Evolutionary conservation across 2,797 vertebrate species (phyloP).

Genomic region (Falco columbarius): DNA sequence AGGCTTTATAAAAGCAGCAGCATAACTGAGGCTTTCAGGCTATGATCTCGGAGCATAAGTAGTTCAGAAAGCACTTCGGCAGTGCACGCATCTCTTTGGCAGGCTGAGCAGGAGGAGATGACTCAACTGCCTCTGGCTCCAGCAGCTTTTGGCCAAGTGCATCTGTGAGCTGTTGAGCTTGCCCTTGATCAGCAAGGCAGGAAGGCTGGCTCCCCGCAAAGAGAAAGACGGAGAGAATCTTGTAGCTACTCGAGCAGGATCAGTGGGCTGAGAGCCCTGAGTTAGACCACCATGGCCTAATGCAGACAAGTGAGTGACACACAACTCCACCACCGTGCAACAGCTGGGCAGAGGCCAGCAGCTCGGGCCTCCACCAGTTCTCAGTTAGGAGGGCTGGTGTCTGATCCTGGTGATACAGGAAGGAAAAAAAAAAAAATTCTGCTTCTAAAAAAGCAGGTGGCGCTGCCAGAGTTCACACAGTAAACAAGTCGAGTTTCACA

Average conservation of each 20-base stretch:
- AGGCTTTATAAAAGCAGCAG: conserved; percentile 69
- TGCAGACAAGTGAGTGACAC: neutral
- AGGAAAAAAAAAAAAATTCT: conserved; percentile 46
- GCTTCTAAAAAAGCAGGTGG: conserved; percentile 75
- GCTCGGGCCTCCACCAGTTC: neutral
- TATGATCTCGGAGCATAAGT: neutral
- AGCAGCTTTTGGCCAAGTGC: conserved; percentile 75
- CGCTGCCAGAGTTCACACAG: conserved; percentile 79
- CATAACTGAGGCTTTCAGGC: conserved; percentile 57
- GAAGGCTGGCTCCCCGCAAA: conserved; percentile 20
- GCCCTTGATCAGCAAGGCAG: conserved; percentile 41
- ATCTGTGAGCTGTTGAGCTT: conserved; percentile 4
- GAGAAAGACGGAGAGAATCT: conserved; percentile 7
- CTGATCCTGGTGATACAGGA: conserved; percentile 61
- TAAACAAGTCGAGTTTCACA: conserved; percentile 77
- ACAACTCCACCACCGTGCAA: neutral
- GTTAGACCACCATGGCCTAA: neutral
- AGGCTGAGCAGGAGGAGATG: conserved; percentile 62
- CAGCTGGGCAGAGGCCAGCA: neutral
- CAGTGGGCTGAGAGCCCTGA: neutral
- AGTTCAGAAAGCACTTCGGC: conserved; percentile 54
- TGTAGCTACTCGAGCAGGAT: neutral
- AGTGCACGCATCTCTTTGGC: conserved; percentile 63
- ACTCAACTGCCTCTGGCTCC: conserved; percentile 73
- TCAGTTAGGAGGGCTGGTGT: conserved; percentile 42